Evolutionary conservation across 2,797 vertebrate species (phyloP), one percentile per base, ranked within the genome.

Genomic region (Rhinichthys osculus): DNA sequence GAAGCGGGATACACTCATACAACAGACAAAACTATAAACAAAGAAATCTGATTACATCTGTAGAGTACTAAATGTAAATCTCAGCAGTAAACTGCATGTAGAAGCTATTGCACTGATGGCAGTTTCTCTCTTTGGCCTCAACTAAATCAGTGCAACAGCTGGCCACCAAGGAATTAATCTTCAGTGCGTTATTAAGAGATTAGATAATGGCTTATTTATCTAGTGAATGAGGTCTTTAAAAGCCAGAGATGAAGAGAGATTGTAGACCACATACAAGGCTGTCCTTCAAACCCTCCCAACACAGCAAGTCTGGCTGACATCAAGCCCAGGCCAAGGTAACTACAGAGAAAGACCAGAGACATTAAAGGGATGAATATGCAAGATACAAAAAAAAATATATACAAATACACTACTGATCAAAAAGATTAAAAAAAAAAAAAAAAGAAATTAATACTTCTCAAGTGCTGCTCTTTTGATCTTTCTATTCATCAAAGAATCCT

Each of bases 321-420:
- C 93, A 99, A 93, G 77, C 98, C 98, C 1, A 99, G 95, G 87
- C 98, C 97, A 90, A 99, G 94, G 92, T 99, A 99, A 93, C 98
- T 99, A 94, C 86, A 89, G 85, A 35, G n/a, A 72, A 38, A 88
- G 11, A 64, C n/a, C 83, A 50, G 9, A 78, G 16, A 78, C 71
- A 88, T 16, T 3, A 57, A 67, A 33, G 9, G 19, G 1, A 27
- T n/a, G 1, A 57, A n/a, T 7, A 57, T 23, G 23, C 3, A 77
- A 57, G 4, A 40, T 23, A 57, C 33, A n/a, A 73, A 30, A 57
- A 30, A n/a, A 64, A 5, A 35, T 27, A 35, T 4, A 33, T 27
- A 64, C 13, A 33, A 59, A 66, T 66, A 33, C 13, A 66, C 14
- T 33, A 33, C 62, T 3, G 14, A 33, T 33, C 6, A 33, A 66